These are phyloP conservation scores for Paelopatides confundens DNA, from an alignment of 53 echinoderm and acorn worm species.

Conservation along the genomic window DNA sequence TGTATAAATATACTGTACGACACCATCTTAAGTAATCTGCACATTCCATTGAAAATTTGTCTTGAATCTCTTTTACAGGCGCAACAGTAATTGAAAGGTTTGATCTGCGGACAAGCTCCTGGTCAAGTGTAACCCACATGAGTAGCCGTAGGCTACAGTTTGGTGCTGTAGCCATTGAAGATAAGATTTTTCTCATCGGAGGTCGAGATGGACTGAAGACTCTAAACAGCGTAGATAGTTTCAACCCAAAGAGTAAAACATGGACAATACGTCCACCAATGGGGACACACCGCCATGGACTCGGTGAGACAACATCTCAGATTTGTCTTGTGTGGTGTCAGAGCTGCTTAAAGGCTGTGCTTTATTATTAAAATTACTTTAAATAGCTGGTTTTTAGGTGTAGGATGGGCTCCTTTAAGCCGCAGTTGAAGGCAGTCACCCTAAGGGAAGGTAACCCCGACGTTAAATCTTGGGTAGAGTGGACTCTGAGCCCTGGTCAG, in stretches of 20 bases:
- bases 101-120: constrained; percentile 91
- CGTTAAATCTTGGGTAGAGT: too few species aligned
- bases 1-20: too few species aligned
- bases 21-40: too few species aligned
- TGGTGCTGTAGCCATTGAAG: constrained; percentile 92
- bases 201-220: constrained; percentile 97
- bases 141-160: constrained; percentile 95
- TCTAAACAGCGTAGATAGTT: constrained; percentile 95
- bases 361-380: too few species aligned
- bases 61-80: constrained; percentile 58
- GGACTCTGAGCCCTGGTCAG: too few species aligned
- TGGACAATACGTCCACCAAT: constrained; percentile 94
- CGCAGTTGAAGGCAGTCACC: too few species aligned
- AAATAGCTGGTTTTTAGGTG: too few species aligned
- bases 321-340: too few species aligned
- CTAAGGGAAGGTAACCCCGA: too few species aligned
- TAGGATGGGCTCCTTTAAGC: too few species aligned
- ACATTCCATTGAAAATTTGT: background rate
- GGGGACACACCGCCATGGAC: constrained; percentile 97
- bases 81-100: constrained; percentile 96
- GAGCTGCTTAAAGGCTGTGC: too few species aligned
- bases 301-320: constrained; percentile 88
- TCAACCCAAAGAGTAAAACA: constrained; percentile 77
- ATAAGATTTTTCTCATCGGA: constrained; percentile 91
- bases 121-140: constrained; percentile 93